Base-by-base conservation (phyloP, 2,888 invertebrate genomes). In the Homarus gammarus region DNA sequence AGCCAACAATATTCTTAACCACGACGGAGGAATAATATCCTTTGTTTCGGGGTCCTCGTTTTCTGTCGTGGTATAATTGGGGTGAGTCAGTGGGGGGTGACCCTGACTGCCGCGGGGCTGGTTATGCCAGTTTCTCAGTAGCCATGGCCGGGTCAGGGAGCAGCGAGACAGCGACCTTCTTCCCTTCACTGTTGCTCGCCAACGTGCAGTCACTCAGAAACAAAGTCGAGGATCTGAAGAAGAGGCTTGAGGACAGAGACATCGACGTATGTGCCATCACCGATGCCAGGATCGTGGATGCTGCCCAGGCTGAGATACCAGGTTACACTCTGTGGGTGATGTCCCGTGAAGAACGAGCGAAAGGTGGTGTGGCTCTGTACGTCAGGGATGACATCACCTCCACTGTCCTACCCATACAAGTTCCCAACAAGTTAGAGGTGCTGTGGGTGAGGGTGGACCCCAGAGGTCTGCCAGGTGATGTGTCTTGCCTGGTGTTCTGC, bases 201-300 rank as follows among this genome's bases (percentile, higher is more conserved):
- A 84, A 49, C 56, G 56, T 84, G 44, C 51, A 84, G 56, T 68
- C 84, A 27, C 38, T 84, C 56, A 15, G 38, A 1, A 38, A 38
- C 31, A 84, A 70, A 33, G 3, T 56, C 8, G 84, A 84, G n/a
- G 75, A 84, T 10, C 56, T 84, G 56, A 70, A 18, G 10, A 84
- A 56, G 73, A 49, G 84, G 73, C 18, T 84, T 15, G 84, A 84
- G 56, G 84, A 84, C n/a, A 73, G 68, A 40, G 51, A 68, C 56
- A 73, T 84, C n/a, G 84, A 84, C 40, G 84, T 84, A 0, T 84
- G 84, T 40, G 84, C 73, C 56, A 38, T 84, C 38, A 84, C 84
- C 36, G 56, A 84, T 33, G 56, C 56, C 12, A 73, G 51, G 51
- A 61, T 75, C 15, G 73, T 36, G 73, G 38, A 70, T 27, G 27